Conservation (phyloP, 2,888 invertebrate species). For the Oscheius sp. region DNA sequence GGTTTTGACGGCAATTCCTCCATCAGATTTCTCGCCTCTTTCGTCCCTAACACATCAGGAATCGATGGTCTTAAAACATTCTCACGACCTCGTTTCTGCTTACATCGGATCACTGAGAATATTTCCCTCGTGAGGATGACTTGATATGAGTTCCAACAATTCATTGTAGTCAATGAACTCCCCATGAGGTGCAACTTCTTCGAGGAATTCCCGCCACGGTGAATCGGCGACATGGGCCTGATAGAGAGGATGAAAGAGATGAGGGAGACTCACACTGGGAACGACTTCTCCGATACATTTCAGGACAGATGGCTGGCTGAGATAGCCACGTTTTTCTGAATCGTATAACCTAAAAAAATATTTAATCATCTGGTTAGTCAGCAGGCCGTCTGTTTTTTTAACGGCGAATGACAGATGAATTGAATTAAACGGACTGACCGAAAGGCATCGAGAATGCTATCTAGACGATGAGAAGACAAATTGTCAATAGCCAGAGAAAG, state of each 20-base stretch:
- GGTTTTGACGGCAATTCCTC: conserved; percentile 37
- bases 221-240: conserved; percentile 23
- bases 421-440: conserved; percentile 10
- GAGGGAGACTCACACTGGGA: conserved; percentile 22
- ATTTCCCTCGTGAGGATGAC: background rate
- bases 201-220: conserved; percentile 26
- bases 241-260: background rate
- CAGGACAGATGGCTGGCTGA: conserved; percentile 22
- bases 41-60: conserved; percentile 40
- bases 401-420: background rate
- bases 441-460: conserved; percentile 26
- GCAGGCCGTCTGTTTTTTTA: background rate
- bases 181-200: conserved; percentile 26
- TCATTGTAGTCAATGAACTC: conserved; percentile 27
- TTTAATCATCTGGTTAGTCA: background rate
- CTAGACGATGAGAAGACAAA: conserved; percentile 9
- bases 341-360: conserved; percentile 28
- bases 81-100: background rate
- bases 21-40: conserved; percentile 32
- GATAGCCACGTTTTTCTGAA: conserved; percentile 20
- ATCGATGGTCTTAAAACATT: conserved; percentile 17
- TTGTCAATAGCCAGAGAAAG: conserved; percentile 24
- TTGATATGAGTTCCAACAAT: conserved; percentile 10
- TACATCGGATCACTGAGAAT: conserved; percentile 8
- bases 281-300: conserved; percentile 32